A percentile compares a stretch with the other conserved stretches of the same genome.
These are phyloP conservation scores for Epistrophe grossulariae DNA, from an alignment of 2,888 invertebrate genomes.

Conservation along the genomic window DNA sequence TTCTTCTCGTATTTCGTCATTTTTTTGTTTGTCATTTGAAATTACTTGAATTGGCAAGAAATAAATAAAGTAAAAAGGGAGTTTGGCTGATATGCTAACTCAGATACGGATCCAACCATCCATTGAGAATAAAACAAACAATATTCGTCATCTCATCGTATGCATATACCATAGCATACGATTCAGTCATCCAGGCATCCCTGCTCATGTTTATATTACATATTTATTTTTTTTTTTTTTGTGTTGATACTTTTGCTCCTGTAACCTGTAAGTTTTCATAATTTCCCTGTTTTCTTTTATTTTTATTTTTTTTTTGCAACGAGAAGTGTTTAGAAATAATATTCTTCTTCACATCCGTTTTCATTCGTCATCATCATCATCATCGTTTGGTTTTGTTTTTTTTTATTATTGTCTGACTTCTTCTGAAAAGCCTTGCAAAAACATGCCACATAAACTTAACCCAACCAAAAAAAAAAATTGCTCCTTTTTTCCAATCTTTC, in stretches of 20 bases:
- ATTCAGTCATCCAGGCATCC: no score
- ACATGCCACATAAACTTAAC: not conserved
- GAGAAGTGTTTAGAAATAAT: slow-evolving; percentile 18
- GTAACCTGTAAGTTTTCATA: slow-evolving; percentile 18
- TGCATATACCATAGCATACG: not conserved
- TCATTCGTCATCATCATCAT: slow-evolving; percentile 1
- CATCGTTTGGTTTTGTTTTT: not conserved
- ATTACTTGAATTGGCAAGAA: not conserved
- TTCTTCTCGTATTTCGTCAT: slow-evolving; percentile 5
- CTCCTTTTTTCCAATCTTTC: not conserved
- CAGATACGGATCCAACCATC: slow-evolving; percentile 15
- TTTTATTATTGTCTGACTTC: not conserved
- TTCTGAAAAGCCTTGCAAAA: not conserved
- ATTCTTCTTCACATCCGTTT: slow-evolving; percentile 24
- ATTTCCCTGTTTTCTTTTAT: not conserved
- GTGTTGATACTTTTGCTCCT: not conserved
- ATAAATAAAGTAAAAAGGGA: no score
- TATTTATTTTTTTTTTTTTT: not conserved
- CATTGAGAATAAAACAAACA: slow-evolving; percentile 55
- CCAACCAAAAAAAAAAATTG: not conserved
- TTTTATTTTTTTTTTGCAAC: not conserved
- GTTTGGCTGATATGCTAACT: slow-evolving; percentile 10
- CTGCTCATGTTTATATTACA: slow-evolving; percentile 13
- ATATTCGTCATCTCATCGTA: slow-evolving; percentile 35
- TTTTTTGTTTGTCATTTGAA: slow-evolving; percentile 1